These are phyloP conservation scores for Drosophila aldrichi DNA, from an alignment of 2,888 invertebrate genomes.

Conservation along the genomic window DNA sequence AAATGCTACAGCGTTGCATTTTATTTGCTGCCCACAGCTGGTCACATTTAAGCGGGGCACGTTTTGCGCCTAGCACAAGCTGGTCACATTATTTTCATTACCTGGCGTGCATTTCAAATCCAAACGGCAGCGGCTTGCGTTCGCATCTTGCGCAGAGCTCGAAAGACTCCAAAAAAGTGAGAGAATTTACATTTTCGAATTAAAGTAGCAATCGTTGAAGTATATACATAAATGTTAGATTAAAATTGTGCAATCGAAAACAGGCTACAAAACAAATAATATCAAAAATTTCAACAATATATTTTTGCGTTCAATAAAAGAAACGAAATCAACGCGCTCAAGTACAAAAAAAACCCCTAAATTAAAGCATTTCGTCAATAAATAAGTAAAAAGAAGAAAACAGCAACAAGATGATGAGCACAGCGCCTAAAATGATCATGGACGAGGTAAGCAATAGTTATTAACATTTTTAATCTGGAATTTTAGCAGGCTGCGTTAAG, in stretches of 20 bases:
- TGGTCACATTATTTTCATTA: conserved; percentile 58
- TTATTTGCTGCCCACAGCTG: neutral
- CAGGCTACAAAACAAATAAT: conserved; percentile 18
- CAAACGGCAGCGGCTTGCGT: conserved; percentile 75
- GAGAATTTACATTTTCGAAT: neutral
- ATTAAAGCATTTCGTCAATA: conserved; percentile 20
- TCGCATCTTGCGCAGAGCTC: conserved; percentile 61
- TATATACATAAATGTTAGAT: conserved; percentile 16
- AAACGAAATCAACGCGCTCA: conserved; percentile 32
- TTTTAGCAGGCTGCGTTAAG: conserved; percentile 12
- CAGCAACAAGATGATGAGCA: conserved; percentile 70
- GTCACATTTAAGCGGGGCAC: conserved; percentile 7
- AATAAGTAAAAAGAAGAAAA: neutral
- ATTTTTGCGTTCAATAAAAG: conserved; percentile 26
- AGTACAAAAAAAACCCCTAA: conserved; percentile 17
- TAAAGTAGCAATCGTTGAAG: conserved; percentile 58
- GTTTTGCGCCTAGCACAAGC: neutral
- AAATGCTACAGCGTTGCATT: conserved; percentile 13
- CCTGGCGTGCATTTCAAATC: conserved; percentile 77
- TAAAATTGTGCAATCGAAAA: conserved; percentile 50
- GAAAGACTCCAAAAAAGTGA: conserved; percentile 22
- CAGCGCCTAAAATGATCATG: conserved; percentile 60
- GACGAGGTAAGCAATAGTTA: conserved; percentile 71
- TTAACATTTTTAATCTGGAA: neutral
- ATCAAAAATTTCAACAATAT: conserved; percentile 2